phyloP scores from a whole-genome alignment of 2,113 vertebrate species.

The Elgaria multicarinata region DNA sequence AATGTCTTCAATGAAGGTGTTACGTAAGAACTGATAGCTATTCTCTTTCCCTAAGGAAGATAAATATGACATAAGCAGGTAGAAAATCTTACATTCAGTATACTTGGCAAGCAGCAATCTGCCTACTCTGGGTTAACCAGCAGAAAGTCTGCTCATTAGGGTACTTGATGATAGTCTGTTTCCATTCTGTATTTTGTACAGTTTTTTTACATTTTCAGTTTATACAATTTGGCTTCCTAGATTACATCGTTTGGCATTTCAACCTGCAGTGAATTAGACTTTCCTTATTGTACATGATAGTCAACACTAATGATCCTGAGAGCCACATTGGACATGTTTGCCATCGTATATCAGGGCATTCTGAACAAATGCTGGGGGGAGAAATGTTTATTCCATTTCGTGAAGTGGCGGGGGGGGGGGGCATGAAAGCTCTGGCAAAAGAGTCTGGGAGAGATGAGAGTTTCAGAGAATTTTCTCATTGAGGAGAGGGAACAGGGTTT shows the following conservation, averaged over 20 bases:
- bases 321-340: background rate
- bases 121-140: background rate
- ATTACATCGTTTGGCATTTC: background rate
- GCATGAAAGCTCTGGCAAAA: too few species aligned
- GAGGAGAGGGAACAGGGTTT: too few species aligned
- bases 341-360: background rate
- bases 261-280: background rate
- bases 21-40: background rate
- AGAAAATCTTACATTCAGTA: background rate
- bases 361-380: too few species aligned
- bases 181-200: background rate
- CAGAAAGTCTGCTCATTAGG: background rate
- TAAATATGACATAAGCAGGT: background rate
- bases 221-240: background rate
- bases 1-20: background rate
- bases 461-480: too few species aligned
- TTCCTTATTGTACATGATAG: too few species aligned
- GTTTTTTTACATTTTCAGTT: background rate
- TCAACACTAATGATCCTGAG: background rate
- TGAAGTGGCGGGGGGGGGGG: too few species aligned
- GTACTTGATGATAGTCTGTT: background rate
- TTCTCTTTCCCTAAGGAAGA: background rate
- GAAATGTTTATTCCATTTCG: too few species aligned
- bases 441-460: too few species aligned
- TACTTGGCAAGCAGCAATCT: fast-evolving